Evolutionary conservation across 1,140 invertebrate species (phyloP), one percentile per base, ranked within the genome.

Genomic region (Asbolus verrucosus): DNA sequence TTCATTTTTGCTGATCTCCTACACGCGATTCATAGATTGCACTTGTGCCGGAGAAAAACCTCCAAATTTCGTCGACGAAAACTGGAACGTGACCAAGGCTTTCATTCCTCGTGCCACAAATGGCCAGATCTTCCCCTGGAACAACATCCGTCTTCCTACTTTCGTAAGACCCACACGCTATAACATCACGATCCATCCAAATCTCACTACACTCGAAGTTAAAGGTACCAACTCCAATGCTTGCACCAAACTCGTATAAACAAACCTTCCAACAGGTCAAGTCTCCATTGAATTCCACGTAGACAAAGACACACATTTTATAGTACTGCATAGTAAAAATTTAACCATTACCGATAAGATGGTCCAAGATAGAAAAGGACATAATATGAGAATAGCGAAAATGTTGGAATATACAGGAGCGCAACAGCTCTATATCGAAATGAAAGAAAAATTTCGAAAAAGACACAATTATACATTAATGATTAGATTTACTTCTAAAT

Each of bases 261-360:
- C 14, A 16, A n/a, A n/a, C 8, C 16, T 3, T 0, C 18, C 21
- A 6, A 14, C 67, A 94, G 92, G 92, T 72, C 91, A 94, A 87
- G 91, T 94, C 19, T 91, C 90, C 39, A 94, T 94, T 79, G 91
- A 94, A 83, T 90, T 94, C 79, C 87, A 88, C 76, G 91, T 96
- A 39, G 90, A 92, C 75, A 87, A 91, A 80, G 91, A 94, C 77
- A 95, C 93, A 27, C 88, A 91, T 79, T 96, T 93, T 82, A 90
- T 98, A 77, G 92, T 98, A 65, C 87, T 98, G 69, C 95, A 98
- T 83, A 89, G 90, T 75, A 90, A 95, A 80, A 92, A 96, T 78
- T 87, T 98, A 81, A 95, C 93, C 78, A 91, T 98, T 69, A 92
- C 90, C 2, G 91, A 94, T 79, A 89, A 93, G 86, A 87, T 89